Evolutionary conservation across 2,797 vertebrate species (phyloP), one percentile per base, ranked within the genome.

Genomic region (Myiotriccus ornatus): DNA sequence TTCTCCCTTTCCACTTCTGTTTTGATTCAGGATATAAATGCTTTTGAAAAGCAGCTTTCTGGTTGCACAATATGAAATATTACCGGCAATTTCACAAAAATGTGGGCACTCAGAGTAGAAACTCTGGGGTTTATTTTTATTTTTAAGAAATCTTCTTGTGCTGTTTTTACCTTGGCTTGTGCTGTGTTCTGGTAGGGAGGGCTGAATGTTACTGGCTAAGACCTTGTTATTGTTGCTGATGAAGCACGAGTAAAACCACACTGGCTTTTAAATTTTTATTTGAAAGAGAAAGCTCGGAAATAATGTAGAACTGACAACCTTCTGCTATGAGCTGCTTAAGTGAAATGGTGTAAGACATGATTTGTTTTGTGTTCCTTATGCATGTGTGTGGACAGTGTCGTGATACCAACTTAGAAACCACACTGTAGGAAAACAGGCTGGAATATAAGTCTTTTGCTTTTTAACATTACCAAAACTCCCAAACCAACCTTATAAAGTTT

Each of bases 11-110:
- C 37, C 39, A 89, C 43, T 91, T 69, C 71, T 90, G 50, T 84
- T 95, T 94, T 91, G 34, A 91, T 91, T 89, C 52, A 30, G 64
- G 67, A 24, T 75, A 74, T 28, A 83, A 83, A 79, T 74, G 9
- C 53, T 71, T 89, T 93, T 94, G 75, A 77, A 92, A 95, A 91
- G 10, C 49, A 89, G 39, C 37, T 95, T 92, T 55, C 67, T 93
- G 43, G 63, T 46, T 96, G 63, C 77, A 81, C 53, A 77, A 39
- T 59, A 76, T 88, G 71, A 91, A 88, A 95, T 53, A 68, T 68
- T 63, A 57, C 49, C 4, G 0, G 17, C 21, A 76, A 65, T n/a
- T 87, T 91, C 80, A 80, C 73, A 91, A 64, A 84, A 62, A 90
- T n/a, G 37, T 56, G 90, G 65, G 50, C 55, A 92, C 14, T 53